Evolutionary conservation across 2,888 invertebrate genomes (phyloP), one percentile per base, ranked within the genome.

Genomic region (Byasa hedistus): DNA sequence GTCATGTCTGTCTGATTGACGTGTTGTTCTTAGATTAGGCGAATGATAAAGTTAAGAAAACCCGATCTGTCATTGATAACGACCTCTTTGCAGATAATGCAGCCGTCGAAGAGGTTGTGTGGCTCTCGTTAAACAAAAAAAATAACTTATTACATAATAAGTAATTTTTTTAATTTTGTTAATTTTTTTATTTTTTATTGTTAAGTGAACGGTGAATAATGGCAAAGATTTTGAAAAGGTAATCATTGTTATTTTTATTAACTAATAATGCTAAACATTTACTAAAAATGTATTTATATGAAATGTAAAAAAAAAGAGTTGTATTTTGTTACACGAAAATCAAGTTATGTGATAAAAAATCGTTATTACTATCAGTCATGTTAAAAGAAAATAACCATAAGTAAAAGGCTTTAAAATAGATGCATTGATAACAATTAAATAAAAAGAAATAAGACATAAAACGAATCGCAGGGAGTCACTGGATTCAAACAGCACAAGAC

Each of bases 21-120:
- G 81, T 85, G 85, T 82, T 84, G 83, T 84, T 84, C 75, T 72
- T 72, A 86, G 84, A 87, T 84, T 75, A 77, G 61, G 69, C 69
- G 69, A 73, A 73, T 77, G 77, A 80, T 77, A 80, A 77, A 66
- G 77, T 75, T 75, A 77, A 80, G 79, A 82, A 78, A 80, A 79
- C 78, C 78, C 80, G 83, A 88, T 86, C 85, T 87, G 85, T 87
- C 86, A 85, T 72, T 75, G 89, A 89, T 89, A 89, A 81, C 73
- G 73, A 67, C 71, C 73, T 74, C 65, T 68, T 68, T 64, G 65
- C 57, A 75, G 76, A 80, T 77, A 73, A 71, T 69, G 63, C 65
- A 62, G 65, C 65, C 71, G 60, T 64, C 66, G 61, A 65, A 65
- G 27, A 57, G 22, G 39, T 60, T 56, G 56, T 24, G 39, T 39